A percentile compares a stretch with the other conserved stretches of the same genome.
These are phyloP conservation scores for Campoplex nolae DNA, from an alignment of 2,888 invertebrate species.

Conservation along the genomic window DNA sequence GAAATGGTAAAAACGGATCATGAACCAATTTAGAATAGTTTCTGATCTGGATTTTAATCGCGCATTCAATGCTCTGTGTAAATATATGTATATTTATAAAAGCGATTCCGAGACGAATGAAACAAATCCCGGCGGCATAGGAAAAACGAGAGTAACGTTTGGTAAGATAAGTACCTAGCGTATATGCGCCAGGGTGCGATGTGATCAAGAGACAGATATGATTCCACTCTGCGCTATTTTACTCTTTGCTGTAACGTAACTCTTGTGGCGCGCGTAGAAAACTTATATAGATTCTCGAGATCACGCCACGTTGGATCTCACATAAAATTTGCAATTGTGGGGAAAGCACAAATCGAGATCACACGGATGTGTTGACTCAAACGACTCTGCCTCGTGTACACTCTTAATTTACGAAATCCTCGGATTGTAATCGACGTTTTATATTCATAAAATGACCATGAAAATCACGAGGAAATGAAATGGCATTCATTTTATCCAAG, in stretches of 20 bases:
- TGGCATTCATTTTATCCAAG: too few relatives aligned
- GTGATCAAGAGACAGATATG: constrained; percentile 58
- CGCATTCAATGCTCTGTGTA: not conserved
- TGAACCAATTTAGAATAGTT: constrained; percentile 17
- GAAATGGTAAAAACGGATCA: not conserved
- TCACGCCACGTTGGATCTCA: constrained; percentile 14
- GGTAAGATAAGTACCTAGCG: constrained; percentile 42
- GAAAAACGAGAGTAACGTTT: constrained; percentile 62
- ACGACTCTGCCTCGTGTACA: not conserved
- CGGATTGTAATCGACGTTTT: not conserved
- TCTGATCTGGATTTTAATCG: not conserved
- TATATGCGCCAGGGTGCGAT: constrained; percentile 39
- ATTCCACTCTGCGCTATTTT: constrained; percentile 29
- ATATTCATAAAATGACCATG: not conserved
- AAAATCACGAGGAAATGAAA: not conserved
- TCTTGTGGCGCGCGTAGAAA: constrained; percentile 37
- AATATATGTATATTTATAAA: constrained; percentile 27
- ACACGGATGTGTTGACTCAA: constrained; percentile 30
- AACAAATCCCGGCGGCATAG: constrained; percentile 39
- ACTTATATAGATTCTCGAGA: constrained; percentile 39
- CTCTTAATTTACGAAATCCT: not conserved
- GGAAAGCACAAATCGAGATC: constrained; percentile 50
- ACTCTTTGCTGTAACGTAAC: constrained; percentile 41
- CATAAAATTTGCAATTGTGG: constrained; percentile 28
- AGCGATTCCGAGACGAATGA: constrained; percentile 55